Evolutionary conservation across 2,797 vertebrate genomes (phyloP), one percentile per base, ranked within the genome.

Genomic region (Squalus acanthias): DNA sequence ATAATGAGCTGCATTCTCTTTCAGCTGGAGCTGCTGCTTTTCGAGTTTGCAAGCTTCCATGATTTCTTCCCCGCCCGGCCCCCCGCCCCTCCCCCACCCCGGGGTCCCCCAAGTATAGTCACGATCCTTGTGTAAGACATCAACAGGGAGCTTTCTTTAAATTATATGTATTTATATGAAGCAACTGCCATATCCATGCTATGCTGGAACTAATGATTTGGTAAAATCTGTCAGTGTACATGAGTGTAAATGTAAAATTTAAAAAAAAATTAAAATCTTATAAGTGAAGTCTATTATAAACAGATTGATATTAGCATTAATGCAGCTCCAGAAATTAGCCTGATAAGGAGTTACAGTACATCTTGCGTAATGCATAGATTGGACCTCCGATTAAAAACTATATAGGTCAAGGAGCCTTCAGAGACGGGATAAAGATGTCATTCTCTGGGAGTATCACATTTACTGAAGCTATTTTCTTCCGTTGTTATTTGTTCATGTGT

Each of bases 391-490:
- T n/a, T 65, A 60, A 89, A 60, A 89, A 9, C 7, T 33, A 29
- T 60, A 24, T 94, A 94, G n/a, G 2, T 94, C 70, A 94, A 70
- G n/a, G n/a, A 93, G 65, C 8, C 92, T 70, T 94, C n/a, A 67
- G 92, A 9, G 65, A 69, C 8, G 8, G 63, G 46, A 20, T 39
- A 26, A 67, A 39, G 63, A n/a, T 33, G 63, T 63, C 26, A 13
- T 94, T 67, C 8, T 67, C 92, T 69, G 39, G 92, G 67, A 94
- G 1, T 70, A 94, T 46, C n/a, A 63, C 22, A 24, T 46, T 69
- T 70, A 69, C 2, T 94, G 39, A 67, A 29, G 17, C n/a, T 69
- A 46, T 22, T 94, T 46, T 46, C 12, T 63, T 6, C 60, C 89
- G 33, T 3, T 17, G 8, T 91, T 91, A 63, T 15, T 89, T 91